phyloP scores from a whole-genome alignment of 2,113 vertebrate species.

The Stegastes partitus region DNA sequence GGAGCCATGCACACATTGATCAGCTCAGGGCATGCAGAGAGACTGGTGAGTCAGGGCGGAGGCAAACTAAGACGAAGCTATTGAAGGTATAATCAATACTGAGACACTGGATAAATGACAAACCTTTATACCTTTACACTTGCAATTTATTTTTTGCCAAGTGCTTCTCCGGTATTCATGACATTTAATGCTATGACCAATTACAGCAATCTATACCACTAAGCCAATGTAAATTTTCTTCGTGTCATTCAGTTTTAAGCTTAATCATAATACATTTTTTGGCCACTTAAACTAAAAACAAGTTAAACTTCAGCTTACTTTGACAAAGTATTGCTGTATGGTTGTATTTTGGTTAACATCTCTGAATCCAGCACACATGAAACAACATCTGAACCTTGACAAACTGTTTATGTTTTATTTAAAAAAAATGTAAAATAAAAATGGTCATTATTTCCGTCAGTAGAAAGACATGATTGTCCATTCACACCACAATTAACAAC shows the following conservation, averaged over 20 bases:
- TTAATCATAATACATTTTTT: too few species aligned
- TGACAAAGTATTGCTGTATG: too few species aligned
- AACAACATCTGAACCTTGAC: too few species aligned
- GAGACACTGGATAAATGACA: slow-evolving; percentile 21
- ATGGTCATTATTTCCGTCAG: too few species aligned
- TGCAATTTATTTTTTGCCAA: neutral
- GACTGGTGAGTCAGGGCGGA: slow-evolving; percentile 15
- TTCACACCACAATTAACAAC: neutral
- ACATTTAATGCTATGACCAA: neutral
- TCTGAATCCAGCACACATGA: too few species aligned
- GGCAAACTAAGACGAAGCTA: slow-evolving; percentile 30
- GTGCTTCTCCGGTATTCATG: neutral
- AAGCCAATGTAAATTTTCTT: too few species aligned
- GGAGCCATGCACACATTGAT: slow-evolving; percentile 56
- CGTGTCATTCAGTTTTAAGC: too few species aligned
- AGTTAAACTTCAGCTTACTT: neutral
- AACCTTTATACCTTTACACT: neutral
- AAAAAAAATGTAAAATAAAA: too few species aligned
- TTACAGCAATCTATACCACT: too few species aligned
- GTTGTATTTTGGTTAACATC: too few species aligned
- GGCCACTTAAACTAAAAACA: neutral
- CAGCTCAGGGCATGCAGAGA: slow-evolving; percentile 23
- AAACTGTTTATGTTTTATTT: too few species aligned
- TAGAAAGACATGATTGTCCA: neutral
- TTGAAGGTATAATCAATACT: slow-evolving; percentile 41